phyloP scores from a whole-genome alignment of 2,888 invertebrate genomes.

The Drosophila melanosoma region DNA sequence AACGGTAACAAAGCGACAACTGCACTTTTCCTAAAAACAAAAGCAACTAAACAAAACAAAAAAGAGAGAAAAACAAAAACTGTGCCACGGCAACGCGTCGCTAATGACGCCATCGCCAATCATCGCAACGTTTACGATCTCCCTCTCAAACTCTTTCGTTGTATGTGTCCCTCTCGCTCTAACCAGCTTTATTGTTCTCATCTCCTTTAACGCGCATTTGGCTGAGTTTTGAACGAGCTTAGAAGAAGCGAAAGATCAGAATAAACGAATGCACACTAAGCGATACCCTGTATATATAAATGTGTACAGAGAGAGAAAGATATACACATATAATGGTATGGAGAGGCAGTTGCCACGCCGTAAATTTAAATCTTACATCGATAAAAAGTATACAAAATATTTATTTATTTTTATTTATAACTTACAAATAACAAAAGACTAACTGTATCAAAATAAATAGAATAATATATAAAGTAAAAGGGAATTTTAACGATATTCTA shows the following conservation, averaged over 20 bases:
- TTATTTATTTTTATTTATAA: background rate
- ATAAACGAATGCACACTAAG: background rate
- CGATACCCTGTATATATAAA: background rate
- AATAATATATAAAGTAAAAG: background rate
- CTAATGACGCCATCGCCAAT: constrained; percentile 69
- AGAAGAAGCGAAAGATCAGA: constrained; percentile 15
- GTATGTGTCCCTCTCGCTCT: background rate
- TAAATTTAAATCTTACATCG: background rate
- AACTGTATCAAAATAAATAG: background rate
- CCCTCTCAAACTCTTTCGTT: constrained; percentile 23
- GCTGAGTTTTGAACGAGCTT: constrained; percentile 28
- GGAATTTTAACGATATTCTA: background rate
- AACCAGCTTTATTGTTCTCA: constrained; percentile 8
- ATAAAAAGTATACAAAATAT: background rate
- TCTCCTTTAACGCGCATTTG: constrained; percentile 55
- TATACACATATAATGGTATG: background rate
- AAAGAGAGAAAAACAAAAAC: constrained; percentile 30
- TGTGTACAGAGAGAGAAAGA: background rate
- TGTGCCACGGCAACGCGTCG: constrained; percentile 64
- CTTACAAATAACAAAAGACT: background rate
- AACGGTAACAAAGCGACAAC: constrained; percentile 51
- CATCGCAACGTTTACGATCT: constrained; percentile 54
- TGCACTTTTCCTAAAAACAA: constrained; percentile 47
- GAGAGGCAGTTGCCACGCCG: background rate
- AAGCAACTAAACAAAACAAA: background rate